phyloP scores from a whole-genome alignment of 2,113 vertebrate species.

The Ptilorrhoa leucosticta region DNA sequence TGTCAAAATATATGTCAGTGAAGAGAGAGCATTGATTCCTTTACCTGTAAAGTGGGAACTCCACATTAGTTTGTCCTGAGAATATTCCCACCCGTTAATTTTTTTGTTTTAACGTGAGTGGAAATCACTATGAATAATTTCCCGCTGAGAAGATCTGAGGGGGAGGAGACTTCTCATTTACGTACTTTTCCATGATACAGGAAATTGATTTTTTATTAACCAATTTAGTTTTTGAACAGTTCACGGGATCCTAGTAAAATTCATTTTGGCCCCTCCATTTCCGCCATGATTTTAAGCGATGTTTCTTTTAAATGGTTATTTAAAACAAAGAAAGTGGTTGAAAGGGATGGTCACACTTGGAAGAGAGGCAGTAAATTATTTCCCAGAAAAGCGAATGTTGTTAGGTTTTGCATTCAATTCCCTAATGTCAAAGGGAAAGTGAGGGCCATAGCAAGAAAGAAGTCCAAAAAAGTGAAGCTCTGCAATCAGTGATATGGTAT shows the following conservation, averaged over 20 bases:
- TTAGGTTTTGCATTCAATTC: not conserved
- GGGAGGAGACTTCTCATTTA: not conserved
- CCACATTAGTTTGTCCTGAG: not conserved
- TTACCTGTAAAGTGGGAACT: not conserved
- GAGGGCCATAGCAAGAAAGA: too few species aligned
- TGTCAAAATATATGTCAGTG: not conserved
- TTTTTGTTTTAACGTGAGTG: not conserved
- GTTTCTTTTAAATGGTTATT: not conserved
- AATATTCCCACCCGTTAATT: not conserved
- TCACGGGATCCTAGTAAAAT: not conserved
- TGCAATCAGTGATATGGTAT: too few species aligned
- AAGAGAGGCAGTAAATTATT: too few species aligned
- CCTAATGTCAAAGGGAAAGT: too few species aligned
- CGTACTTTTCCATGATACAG: too few species aligned
- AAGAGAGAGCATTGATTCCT: not conserved
- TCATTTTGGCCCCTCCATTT: not conserved
- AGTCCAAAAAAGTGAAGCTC: too few species aligned
- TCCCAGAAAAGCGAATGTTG: too few species aligned
- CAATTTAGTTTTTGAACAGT: too few species aligned
- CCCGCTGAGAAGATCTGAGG: not conserved
- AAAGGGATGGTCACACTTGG: not conserved
- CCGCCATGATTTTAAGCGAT: not conserved
- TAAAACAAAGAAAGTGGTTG: not conserved
- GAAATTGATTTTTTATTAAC: too few species aligned
- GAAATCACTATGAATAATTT: not conserved